Evolutionary conservation across 2,888 invertebrate genomes (phyloP), one percentile per base, ranked within the genome.

Genomic region (Caenorhabditis imperialis): DNA sequence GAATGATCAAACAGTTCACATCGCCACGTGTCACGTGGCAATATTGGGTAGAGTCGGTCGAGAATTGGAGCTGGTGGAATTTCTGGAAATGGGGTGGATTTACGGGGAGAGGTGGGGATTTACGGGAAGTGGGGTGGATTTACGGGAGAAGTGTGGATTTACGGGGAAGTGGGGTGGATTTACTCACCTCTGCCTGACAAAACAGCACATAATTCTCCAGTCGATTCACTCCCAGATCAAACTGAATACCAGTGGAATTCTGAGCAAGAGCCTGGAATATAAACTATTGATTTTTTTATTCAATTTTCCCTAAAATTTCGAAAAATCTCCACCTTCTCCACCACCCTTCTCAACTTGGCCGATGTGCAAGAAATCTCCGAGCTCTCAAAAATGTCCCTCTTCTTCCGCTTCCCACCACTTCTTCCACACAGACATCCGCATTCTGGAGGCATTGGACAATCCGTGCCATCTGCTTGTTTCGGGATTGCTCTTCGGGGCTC

Each of bases 351-450:
- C 55, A 65, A 65, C 25, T 57, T 65, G 33, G 42, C 57, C 20
- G 65, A 65, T 47, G 65, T 65, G 40, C 65, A 65, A 18, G 12
- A 35, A 37, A 65, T 65, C 23, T 65, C 50, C 33, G 65, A 57
- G 27, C 37, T 38, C 38, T 54, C 63, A 14, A 20, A 20, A 14
- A 30, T 27, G 12, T 54, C 48, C 22, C 63, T 47, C 63, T 63
- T 63, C 55, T 65, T 65, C 27, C 57, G 55, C 20, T 57, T 40
- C 25, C 48, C 48, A 10, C 65, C 65, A 44, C 65, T 57, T 44
- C 65, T 55, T 33, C 65, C 65, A 42, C 65, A 65, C 20, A 65
- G 50, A 65, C 65, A 65, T 50, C 65, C 65, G 44, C 65, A 65
- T 35, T 65, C 65, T 16, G 65, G 65, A 23, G 65, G 65, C 65